A percentile compares a stretch with the other conserved stretches of the same genome.
These are phyloP conservation scores for Chaetogeoica ovagalla DNA, from an alignment of 2,888 invertebrate species.

Conservation along the genomic window DNA sequence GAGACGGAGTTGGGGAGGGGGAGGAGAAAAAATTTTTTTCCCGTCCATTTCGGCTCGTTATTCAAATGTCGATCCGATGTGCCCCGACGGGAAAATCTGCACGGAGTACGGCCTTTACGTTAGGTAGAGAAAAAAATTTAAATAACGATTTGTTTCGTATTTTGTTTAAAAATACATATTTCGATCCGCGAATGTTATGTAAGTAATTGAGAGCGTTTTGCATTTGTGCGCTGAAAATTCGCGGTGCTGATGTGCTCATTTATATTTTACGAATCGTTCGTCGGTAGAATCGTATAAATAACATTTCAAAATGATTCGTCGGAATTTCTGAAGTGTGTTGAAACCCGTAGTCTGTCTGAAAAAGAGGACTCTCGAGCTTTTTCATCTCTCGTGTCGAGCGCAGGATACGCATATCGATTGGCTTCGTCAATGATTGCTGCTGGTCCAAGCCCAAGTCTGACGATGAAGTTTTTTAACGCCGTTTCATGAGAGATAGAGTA, in stretches of 20 bases:
- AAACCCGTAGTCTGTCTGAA: no score
- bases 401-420: no score
- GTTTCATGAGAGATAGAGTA: no score
- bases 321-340: no score
- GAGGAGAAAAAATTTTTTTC: conserved; percentile 20
- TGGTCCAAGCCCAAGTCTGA: no score
- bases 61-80: conserved; percentile 24
- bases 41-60: conserved; percentile 8
- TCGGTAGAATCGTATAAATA: neutral
- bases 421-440: no score
- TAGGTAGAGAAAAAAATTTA: conserved; percentile 10
- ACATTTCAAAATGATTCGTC: neutral
- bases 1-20: neutral
- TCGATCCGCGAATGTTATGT: neutral
- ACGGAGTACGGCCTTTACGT: neutral
- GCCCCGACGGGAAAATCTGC: conserved; percentile 25
- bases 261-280: neutral
- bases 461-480: no score
- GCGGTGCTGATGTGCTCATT: no score
- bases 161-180: neutral
- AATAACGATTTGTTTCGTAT: conserved; percentile 2
- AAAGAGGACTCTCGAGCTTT: no score
- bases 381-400: no score
- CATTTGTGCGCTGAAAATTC: neutral
- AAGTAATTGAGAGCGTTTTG: neutral